Conservation (phyloP, 30 jellyfish, hydroid and myxozoan genomes). For the Cassiopea andromeda region DNA sequence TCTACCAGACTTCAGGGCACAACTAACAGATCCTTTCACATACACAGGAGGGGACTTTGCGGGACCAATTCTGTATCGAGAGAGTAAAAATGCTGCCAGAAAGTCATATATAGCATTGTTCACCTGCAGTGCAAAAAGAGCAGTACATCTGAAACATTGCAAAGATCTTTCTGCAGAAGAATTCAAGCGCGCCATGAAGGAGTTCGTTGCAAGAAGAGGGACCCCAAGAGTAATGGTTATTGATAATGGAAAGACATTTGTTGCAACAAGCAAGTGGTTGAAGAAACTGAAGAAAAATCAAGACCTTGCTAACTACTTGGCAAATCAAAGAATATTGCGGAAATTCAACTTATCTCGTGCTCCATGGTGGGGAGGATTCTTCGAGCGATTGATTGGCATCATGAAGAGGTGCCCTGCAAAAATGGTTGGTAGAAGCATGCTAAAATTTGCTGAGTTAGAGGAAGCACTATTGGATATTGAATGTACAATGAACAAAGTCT, state of each 20-base stretch:
- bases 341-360: neutral
- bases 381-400: constrained; percentile 43
- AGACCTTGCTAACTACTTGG: constrained; percentile 31
- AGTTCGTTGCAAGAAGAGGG: constrained; percentile 47
- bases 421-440: constrained; percentile 14
- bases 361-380: too few species aligned
- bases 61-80: constrained; percentile 36
- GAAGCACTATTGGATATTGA: constrained; percentile 34
- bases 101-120: constrained; percentile 5
- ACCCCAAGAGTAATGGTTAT: constrained; percentile 47
- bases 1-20: constrained; percentile 13
- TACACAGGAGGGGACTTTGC: constrained; percentile 43
- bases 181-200: constrained; percentile 41
- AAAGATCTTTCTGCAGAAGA: constrained; percentile 49
- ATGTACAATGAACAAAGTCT: constrained; percentile 37
- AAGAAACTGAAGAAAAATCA: neutral
- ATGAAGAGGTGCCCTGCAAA: constrained; percentile 33
- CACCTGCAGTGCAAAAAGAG: constrained; percentile 1
- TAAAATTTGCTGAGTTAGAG: constrained; percentile 32
- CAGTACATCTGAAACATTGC: constrained; percentile 42
- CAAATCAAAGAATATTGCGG: constrained; percentile 24
- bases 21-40: constrained; percentile 31
- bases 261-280: constrained; percentile 45
- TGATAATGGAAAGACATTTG: constrained; percentile 33
- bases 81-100: neutral